phyloP scores from a whole-genome alignment of 1,140 invertebrate species.

The Drosophila repleta region DNA sequence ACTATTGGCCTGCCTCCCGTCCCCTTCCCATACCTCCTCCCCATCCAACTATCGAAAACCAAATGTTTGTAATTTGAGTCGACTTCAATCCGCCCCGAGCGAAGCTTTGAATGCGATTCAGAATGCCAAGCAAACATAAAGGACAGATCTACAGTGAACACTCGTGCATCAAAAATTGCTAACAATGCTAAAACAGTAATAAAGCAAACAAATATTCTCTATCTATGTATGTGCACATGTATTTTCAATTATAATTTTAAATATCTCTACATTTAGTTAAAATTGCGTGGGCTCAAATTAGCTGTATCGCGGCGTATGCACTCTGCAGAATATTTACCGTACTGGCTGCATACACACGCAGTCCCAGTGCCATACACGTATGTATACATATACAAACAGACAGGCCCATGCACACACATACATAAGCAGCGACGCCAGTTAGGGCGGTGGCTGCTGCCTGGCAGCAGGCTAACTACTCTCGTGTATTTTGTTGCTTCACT shows the following conservation, averaged over 20 bases:
- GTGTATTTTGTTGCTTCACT: constrained; percentile 22
- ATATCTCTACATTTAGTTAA: not conserved
- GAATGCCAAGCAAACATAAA: constrained; percentile 14
- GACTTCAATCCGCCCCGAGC: constrained; percentile 34
- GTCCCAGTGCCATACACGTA: too few relatives aligned
- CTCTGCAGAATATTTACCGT: constrained; percentile 17
- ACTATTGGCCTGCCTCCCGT: not conserved
- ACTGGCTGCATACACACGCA: constrained; percentile 7
- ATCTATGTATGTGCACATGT: not conserved
- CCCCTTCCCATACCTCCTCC: too few relatives aligned
- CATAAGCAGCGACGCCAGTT: constrained; percentile 70
- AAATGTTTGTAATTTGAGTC: constrained; percentile 35
- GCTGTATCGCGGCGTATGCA: not conserved
- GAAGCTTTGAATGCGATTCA: constrained; percentile 17
- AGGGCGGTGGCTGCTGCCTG: constrained; percentile 71
- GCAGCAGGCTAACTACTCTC: constrained; percentile 35
- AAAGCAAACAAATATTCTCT: not conserved
- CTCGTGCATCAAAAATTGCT: not conserved
- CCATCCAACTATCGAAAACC: not conserved
- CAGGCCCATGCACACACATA: constrained; percentile 9
- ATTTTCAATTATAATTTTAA: not conserved
- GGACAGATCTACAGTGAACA: constrained; percentile 16
- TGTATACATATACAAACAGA: not conserved
- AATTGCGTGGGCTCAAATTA: not conserved
- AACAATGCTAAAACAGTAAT: not conserved